Conservation (phyloP, 2,888 invertebrate species). For the Bursaphelenchus okinawaensis region DNA sequence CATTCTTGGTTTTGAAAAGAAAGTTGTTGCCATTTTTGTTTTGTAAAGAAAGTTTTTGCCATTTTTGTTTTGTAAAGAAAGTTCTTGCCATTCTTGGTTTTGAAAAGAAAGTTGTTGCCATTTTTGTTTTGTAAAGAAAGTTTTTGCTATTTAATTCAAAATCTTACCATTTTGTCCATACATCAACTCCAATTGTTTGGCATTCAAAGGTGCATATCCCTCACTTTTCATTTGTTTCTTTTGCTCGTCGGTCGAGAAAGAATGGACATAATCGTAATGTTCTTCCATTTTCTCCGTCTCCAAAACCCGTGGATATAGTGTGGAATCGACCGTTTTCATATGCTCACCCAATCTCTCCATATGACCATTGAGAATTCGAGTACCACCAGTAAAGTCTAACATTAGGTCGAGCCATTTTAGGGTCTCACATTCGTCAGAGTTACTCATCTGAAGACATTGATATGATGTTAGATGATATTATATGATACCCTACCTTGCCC, state of each 20-base stretch:
- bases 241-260: constrained; percentile 14
- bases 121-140: not conserved
- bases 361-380: not conserved
- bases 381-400: constrained; percentile 20
- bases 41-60: too few relatives aligned
- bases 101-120: not conserved
- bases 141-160: not conserved
- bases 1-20: too few relatives aligned
- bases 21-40: too few relatives aligned
- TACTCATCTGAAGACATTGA: not conserved
- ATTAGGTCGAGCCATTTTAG: constrained; percentile 20
- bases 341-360: not conserved
- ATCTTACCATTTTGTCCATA: constrained; percentile 10
- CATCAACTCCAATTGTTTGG: constrained; percentile 23
- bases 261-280: constrained; percentile 5
- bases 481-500: too few relatives aligned
- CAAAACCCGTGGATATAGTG: not conserved
- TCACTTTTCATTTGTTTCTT: constrained; percentile 11
- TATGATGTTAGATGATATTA: too few relatives aligned
- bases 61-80: too few relatives aligned
- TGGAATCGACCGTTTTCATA: not conserved
- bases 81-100: not conserved
- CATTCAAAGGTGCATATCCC: constrained; percentile 27
- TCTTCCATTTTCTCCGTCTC: not conserved
- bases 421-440: constrained; percentile 6